Conservation (phyloP, 2,888 invertebrate genomes). For the Machimus atricapillus region DNA sequence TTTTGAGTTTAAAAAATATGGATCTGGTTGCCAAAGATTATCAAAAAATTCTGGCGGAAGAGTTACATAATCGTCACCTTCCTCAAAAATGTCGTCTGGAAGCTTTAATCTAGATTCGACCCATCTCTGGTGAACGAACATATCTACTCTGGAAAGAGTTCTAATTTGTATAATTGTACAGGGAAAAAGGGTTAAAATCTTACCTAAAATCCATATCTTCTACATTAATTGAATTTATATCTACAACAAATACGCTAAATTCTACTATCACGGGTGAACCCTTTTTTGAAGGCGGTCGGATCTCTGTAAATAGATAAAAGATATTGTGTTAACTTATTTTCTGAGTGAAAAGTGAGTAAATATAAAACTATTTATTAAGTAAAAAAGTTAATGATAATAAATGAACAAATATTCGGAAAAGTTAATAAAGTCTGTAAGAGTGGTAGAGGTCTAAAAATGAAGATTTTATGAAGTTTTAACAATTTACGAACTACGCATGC, state of each 20-base stretch:
- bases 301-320: conserved; percentile 66
- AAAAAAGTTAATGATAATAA: neutral
- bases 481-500: too few relatives aligned
- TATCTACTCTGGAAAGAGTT: conserved; percentile 72
- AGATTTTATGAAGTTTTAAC: too few relatives aligned
- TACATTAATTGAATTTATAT: conserved; percentile 86
- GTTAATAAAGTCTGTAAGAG: neutral
- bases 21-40: conserved; percentile 87
- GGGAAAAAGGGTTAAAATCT: conserved; percentile 52
- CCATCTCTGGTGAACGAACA: conserved; percentile 85
- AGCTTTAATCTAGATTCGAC: conserved; percentile 77
- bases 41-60: conserved; percentile 82
- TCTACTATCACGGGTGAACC: conserved; percentile 78
- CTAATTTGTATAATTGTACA: neutral
- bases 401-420: neutral
- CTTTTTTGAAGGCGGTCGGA: conserved; percentile 76
- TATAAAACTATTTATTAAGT: neutral
- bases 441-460: too few relatives aligned
- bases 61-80: conserved; percentile 80
- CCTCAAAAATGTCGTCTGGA: conserved; percentile 80
- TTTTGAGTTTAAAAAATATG: conserved; percentile 85
- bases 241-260: conserved; percentile 83
- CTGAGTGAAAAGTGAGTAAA: neutral
- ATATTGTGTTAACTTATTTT: neutral
- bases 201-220: conserved; percentile 90